Conservation (phyloP, 2,797 vertebrate species). For the Xiphophorus birchmanni region DNA sequence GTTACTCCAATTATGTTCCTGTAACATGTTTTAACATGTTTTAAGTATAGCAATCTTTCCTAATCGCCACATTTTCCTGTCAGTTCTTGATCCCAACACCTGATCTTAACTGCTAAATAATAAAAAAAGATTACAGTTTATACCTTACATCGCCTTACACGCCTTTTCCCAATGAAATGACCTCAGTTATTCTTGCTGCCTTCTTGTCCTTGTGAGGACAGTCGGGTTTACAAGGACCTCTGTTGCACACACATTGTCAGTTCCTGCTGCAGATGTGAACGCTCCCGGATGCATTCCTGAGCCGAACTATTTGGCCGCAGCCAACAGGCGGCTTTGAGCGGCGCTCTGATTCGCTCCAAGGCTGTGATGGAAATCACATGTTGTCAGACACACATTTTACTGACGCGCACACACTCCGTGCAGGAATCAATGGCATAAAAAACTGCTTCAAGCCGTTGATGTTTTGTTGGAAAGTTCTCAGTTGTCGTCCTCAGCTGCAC, state of each 20-base stretch:
- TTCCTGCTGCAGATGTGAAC: constrained; percentile 62
- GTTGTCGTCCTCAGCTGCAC: constrained; percentile 3
- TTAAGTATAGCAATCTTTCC: background rate
- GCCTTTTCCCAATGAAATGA: constrained; percentile 40
- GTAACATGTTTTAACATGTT: too few relatives aligned
- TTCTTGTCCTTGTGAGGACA: constrained; percentile 51
- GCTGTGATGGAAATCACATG: constrained; percentile 67
- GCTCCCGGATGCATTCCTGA: constrained; percentile 65
- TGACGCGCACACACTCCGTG: constrained; percentile 17
- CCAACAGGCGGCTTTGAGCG: constrained; percentile 41
- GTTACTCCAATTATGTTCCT: background rate
- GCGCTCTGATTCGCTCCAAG: constrained; percentile 56
- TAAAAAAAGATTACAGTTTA: constrained; percentile 6
- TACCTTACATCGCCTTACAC: background rate
- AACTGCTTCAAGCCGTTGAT: constrained; percentile 45
- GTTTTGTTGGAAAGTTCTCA: constrained; percentile 36
- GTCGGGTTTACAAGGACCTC: constrained; percentile 30
- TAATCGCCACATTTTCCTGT: constrained; percentile 7
- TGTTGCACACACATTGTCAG: constrained; percentile 22
- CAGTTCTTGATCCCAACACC: constrained; percentile 1
- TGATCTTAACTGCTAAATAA: constrained; percentile 24
- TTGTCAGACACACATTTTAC: constrained; percentile 42
- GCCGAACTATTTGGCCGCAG: constrained; percentile 66
- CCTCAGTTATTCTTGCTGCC: constrained; percentile 29
- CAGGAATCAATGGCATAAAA: constrained; percentile 26